phyloP scores from a whole-genome alignment of 2,888 invertebrate species.

The Glomeris marginata region DNA sequence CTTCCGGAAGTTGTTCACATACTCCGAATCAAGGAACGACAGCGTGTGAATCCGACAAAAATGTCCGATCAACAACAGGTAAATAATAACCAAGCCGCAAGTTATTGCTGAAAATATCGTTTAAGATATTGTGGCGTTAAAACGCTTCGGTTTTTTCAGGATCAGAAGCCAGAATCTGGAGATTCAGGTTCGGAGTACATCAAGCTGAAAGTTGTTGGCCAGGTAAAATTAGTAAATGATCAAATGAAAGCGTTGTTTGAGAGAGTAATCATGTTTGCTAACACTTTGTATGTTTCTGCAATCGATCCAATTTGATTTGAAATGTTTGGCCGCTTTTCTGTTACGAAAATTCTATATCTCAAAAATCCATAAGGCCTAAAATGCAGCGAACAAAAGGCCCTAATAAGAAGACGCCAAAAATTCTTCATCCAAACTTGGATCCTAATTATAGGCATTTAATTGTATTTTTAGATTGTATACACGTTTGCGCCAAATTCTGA shows the following conservation, averaged over 20 bases:
- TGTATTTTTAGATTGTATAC: too few species aligned
- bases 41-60: slow-evolving; percentile 3
- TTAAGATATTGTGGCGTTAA: background rate
- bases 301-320: too few species aligned
- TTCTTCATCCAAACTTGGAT: too few species aligned
- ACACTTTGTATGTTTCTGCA: too few species aligned
- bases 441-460: too few species aligned
- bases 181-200: slow-evolving; percentile 45
- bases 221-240: slow-evolving; percentile 30
- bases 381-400: too few species aligned
- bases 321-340: background rate
- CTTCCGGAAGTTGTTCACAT: background rate
- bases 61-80: slow-evolving; percentile 17
- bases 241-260: too few species aligned
- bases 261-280: too few species aligned
- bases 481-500: too few species aligned
- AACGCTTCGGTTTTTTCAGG: slow-evolving; percentile 24
- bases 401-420: too few species aligned
- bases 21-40: background rate
- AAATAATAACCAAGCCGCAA: background rate
- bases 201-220: slow-evolving; percentile 52
- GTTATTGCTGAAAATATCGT: background rate
- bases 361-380: background rate
- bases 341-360: background rate
- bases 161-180: slow-evolving; percentile 39